Percentiles rank a stretch among this genome's conserved stretches.
Evolutionary conservation across 1,140 invertebrate species (phyloP).

Genomic region (Drosophila jambulina): DNA sequence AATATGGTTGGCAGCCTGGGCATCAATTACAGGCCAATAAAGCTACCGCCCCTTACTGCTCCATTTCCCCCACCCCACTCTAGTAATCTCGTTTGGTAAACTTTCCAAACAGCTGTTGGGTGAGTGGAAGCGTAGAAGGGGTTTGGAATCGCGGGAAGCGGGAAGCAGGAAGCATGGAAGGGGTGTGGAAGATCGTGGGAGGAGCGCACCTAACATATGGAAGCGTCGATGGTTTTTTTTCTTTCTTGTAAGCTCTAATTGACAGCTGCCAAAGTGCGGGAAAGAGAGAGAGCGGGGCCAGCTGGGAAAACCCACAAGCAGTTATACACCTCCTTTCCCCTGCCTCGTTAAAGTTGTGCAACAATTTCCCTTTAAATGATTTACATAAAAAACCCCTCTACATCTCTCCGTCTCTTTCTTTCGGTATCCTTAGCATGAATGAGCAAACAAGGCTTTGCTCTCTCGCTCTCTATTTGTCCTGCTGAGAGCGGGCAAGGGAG

Average conservation of each 20-base stretch:
- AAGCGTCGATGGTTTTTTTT: conserved; percentile 21
- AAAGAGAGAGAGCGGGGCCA: not conserved
- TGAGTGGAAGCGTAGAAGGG: conserved; percentile 8
- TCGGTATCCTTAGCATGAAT: conserved; percentile 74
- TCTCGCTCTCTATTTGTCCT: conserved; percentile 8
- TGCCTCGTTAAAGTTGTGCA: conserved; percentile 68
- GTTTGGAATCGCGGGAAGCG: conserved; percentile 10
- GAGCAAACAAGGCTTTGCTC: conserved; percentile 23
- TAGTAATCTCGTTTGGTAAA: conserved; percentile 53
- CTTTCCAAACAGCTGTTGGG: conserved; percentile 54
- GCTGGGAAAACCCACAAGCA: conserved; percentile 53
- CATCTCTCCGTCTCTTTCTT: conserved; percentile 26
- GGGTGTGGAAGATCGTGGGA: conserved; percentile 10
- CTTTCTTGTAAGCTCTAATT: conserved; percentile 61
- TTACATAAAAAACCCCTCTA: conserved; percentile 53
- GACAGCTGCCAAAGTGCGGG: conserved; percentile 51
- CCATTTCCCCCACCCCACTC: conserved; percentile 7
- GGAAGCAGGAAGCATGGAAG: not conserved
- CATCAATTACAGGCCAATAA: conserved; percentile 63
- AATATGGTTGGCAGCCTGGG: conserved; percentile 39
- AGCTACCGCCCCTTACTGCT: conserved; percentile 5
- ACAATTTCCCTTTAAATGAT: conserved; percentile 72
- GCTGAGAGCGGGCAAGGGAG: not conserved
- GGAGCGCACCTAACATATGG: conserved; percentile 45
- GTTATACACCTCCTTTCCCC: conserved; percentile 5